phyloP scores from a whole-genome alignment of 2,888 invertebrate species.

The Halictus quadricinctus region DNA sequence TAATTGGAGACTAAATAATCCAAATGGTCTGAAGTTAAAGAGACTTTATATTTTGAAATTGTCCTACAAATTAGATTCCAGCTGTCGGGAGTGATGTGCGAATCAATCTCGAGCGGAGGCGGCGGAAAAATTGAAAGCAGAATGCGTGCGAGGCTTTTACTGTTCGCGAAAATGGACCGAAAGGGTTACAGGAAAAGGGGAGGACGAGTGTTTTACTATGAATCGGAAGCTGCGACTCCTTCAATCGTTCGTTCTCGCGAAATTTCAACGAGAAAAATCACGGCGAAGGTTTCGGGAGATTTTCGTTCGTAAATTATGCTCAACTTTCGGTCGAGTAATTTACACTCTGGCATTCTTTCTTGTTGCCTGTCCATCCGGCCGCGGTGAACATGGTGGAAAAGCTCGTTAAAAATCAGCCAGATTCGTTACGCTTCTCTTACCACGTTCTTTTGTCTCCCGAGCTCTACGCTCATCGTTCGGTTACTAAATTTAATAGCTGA shows the following conservation, averaged over 20 bases:
- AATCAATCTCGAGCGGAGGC: background rate
- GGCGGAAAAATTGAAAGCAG: no score
- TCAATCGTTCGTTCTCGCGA: background rate
- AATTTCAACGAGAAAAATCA: background rate
- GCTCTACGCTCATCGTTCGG: background rate
- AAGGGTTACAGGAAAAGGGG: background rate
- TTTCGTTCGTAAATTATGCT: slow-evolving; percentile 5
- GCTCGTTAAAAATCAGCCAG: slow-evolving; percentile 31
- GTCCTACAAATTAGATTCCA: background rate
- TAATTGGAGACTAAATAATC: no score
- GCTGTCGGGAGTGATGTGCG: background rate
- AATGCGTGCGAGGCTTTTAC: background rate
- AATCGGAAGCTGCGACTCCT: slow-evolving; percentile 29
- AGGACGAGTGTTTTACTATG: slow-evolving; percentile 14
- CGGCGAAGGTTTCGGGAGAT: background rate
- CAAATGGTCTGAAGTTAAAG: no score
- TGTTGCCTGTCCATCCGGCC: background rate
- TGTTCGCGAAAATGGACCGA: background rate
- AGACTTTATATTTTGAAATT: no score
- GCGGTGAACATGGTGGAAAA: slow-evolving; percentile 13
- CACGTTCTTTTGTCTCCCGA: slow-evolving; percentile 1
- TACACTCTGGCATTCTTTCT: slow-evolving; percentile 9
- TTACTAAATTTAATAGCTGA: slow-evolving; percentile 51
- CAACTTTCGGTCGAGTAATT: slow-evolving; percentile 3
- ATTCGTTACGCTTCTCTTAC: background rate